Percentiles rank a stretch among this genome's conserved stretches.
Conservation (phyloP, 2,888 invertebrate genomes). For the Lacanobia oleracea region DNA sequence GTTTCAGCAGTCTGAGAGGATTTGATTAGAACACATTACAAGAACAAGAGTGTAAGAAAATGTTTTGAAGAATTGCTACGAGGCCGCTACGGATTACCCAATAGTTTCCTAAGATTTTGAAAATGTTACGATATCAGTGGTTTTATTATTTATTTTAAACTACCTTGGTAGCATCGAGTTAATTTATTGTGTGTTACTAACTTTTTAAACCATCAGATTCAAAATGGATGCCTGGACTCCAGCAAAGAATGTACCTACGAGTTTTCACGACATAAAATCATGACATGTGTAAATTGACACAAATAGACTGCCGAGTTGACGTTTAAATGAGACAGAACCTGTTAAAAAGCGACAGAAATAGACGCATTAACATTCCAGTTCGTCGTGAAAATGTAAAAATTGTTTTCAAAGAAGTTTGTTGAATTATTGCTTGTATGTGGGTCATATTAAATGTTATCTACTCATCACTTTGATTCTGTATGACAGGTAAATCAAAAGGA, state of each 20-base stretch:
- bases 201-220: slow-evolving; percentile 13
- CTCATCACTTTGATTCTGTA: slow-evolving; percentile 4
- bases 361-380: slow-evolving; percentile 52
- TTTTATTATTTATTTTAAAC: neutral
- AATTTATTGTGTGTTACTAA: neutral
- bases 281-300: slow-evolving; percentile 72
- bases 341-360: slow-evolving; percentile 57
- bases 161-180: neutral
- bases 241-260: slow-evolving; percentile 52
- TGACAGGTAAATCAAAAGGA: slow-evolving; percentile 11
- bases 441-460: slow-evolving; percentile 25
- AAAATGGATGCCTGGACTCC: slow-evolving; percentile 42
- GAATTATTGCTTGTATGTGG: slow-evolving; percentile 31
- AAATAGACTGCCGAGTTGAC: slow-evolving; percentile 56
- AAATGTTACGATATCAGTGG: neutral
- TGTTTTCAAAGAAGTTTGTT: slow-evolving; percentile 11
- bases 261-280: slow-evolving; percentile 66
- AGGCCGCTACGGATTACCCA: slow-evolving; percentile 1
- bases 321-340: slow-evolving; percentile 53
- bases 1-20: slow-evolving; percentile 24
- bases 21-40: slow-evolving; percentile 27
- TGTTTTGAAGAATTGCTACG: slow-evolving; percentile 7
- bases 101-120: neutral
- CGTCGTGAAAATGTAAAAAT: slow-evolving; percentile 39
- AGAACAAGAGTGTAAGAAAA: slow-evolving; percentile 6